Percentiles rank a stretch among this genome's conserved stretches.
Evolutionary conservation across 2,888 invertebrate species (phyloP).

Genomic region (Parelbella ahira): DNA sequence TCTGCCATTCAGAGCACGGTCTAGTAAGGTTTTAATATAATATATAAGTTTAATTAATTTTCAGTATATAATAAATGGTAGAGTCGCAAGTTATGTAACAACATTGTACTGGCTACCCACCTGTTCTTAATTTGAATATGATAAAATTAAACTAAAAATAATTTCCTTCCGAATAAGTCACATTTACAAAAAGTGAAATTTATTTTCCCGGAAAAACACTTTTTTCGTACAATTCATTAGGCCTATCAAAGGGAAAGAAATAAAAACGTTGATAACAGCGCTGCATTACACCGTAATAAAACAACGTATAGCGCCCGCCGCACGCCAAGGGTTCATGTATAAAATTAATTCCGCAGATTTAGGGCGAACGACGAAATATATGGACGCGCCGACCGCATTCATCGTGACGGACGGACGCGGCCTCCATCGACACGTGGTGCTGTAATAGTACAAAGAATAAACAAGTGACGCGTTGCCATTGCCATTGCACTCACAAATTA

Average conservation of each 20-base stretch:
- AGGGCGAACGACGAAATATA: slow-evolving; percentile 38
- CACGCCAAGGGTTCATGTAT: slow-evolving; percentile 29
- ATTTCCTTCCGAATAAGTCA: too few relatives aligned
- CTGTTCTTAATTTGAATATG: too few relatives aligned
- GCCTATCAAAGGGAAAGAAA: slow-evolving; percentile 3
- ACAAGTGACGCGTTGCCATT: not conserved
- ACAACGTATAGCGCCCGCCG: slow-evolving; percentile 8
- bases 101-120: too few relatives aligned
- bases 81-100: too few relatives aligned
- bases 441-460: slow-evolving; percentile 9
- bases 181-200: too few relatives aligned
- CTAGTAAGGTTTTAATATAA: too few relatives aligned
- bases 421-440: slow-evolving; percentile 39
- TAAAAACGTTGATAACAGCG: slow-evolving; percentile 10
- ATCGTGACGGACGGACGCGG: slow-evolving; percentile 46
- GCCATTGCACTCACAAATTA: too few relatives aligned
- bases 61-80: too few relatives aligned
- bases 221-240: not conserved
- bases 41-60: too few relatives aligned
- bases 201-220: too few relatives aligned
- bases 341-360: slow-evolving; percentile 48
- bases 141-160: too few relatives aligned
- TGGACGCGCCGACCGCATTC: slow-evolving; percentile 42
- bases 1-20: too few relatives aligned
- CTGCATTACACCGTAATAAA: slow-evolving; percentile 13